phyloP scores from a whole-genome alignment of 2,888 invertebrate species.

The Elaeidobius kamerunicus region DNA sequence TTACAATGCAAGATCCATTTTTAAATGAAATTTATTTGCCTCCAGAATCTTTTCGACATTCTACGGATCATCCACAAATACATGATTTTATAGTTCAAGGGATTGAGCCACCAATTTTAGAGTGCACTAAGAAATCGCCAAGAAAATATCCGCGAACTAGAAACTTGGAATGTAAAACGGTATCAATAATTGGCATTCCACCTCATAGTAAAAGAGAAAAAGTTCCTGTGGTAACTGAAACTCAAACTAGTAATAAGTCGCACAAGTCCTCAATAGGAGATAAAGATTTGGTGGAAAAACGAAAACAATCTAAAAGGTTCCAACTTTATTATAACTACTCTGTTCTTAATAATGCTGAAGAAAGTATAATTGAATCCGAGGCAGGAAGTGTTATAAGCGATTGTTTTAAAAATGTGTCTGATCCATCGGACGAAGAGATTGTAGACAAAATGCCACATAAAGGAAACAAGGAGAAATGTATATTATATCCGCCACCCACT shows the following conservation, averaged over 20 bases:
- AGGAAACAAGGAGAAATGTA: background rate
- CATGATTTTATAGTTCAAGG: conserved; percentile 31
- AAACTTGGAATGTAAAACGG: conserved; percentile 34
- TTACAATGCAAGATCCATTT: background rate
- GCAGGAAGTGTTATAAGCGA: conserved; percentile 33
- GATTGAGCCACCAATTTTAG: conserved; percentile 32
- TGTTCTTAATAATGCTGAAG: conserved; percentile 18
- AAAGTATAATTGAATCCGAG: conserved; percentile 23
- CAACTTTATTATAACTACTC: conserved; percentile 36
- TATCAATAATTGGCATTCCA: conserved; percentile 34
- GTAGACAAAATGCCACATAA: background rate
- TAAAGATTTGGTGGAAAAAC: conserved; percentile 29
- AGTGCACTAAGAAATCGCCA: conserved; percentile 1
- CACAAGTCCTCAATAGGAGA: conserved; percentile 14
- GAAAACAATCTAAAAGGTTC: conserved; percentile 33
- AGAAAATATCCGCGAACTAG: background rate
- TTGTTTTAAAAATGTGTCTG: conserved; percentile 29
- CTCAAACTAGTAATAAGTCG: conserved; percentile 16
- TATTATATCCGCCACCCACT: background rate
- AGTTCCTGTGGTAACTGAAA: background rate
- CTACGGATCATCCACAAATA: background rate
- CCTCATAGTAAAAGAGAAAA: conserved; percentile 22
- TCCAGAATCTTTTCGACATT: conserved; percentile 12
- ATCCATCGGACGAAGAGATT: conserved; percentile 25
- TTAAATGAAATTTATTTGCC: conserved; percentile 15